phyloP scores from a whole-genome alignment of 37 sponge, comb jelly and placozoan species.

The Lycopodina hypogea region DNA sequence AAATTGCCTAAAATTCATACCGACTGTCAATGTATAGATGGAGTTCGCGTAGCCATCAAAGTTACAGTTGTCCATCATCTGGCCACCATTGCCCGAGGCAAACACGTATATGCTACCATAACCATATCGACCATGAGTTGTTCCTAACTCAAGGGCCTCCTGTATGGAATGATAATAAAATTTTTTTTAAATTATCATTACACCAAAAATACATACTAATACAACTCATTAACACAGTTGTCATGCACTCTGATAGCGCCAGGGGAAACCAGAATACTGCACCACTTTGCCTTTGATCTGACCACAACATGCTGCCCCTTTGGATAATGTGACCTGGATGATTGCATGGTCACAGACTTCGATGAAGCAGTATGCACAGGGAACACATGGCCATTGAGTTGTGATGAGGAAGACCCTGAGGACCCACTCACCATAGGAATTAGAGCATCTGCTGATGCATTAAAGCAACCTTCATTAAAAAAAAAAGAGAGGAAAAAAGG shows the following conservation, averaged over 20 bases:
- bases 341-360: too few species aligned
- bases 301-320: constrained; percentile 37
- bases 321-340: neutral
- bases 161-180: constrained; percentile 8
- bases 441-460: too few species aligned
- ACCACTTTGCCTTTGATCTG: neutral
- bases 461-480: too few species aligned
- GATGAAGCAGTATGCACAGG: too few species aligned
- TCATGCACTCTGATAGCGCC: neutral
- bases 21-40: constrained; percentile 82
- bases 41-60: constrained; percentile 96
- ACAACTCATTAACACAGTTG: neutral
- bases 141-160: constrained; percentile 46
- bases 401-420: too few species aligned
- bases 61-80: constrained; percentile 78
- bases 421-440: too few species aligned
- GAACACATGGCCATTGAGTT: too few species aligned
- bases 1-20: constrained; percentile 37
- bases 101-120: constrained; percentile 89
- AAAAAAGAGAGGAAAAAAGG: too few species aligned
- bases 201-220: neutral
- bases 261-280: neutral
- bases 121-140: constrained; percentile 72
- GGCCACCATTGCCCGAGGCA: constrained; percentile 91
- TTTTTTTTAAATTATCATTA: too few species aligned